A percentile compares a stretch with the other conserved stretches of the same genome.
phyloP scores from a whole-genome alignment of 2,797 vertebrate genomes.

The Intellagama lesueurii region DNA sequence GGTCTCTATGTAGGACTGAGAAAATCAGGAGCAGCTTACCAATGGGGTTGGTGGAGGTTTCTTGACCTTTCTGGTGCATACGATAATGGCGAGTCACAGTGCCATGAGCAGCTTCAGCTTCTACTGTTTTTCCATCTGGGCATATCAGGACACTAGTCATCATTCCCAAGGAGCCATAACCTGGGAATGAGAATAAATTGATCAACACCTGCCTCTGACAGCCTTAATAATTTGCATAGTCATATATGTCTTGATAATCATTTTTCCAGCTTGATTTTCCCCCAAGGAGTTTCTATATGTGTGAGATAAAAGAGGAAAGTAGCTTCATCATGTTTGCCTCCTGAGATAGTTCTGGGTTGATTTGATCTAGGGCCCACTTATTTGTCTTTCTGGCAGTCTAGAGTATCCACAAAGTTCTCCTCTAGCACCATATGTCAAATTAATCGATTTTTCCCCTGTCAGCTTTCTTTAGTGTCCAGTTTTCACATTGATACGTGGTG shows the following conservation, averaged over 20 bases:
- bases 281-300: too few species aligned
- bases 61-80: slow-evolving; percentile 94
- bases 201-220: neutral
- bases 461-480: too few species aligned
- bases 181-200: slow-evolving; percentile 70
- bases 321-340: too few species aligned
- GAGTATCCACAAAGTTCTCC: too few species aligned
- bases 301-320: neutral
- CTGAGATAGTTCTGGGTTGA: too few species aligned
- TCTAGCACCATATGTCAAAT: too few species aligned
- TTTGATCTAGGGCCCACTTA: too few species aligned
- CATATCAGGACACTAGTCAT: slow-evolving; percentile 98
- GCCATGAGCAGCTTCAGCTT: slow-evolving; percentile 96
- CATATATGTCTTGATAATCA: neutral
- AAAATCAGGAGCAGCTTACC: slow-evolving; percentile 78
- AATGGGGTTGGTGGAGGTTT: slow-evolving; percentile 98
- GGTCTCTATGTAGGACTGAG: neutral
- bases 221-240: neutral
- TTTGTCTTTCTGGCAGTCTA: too few species aligned
- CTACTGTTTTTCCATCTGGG: slow-evolving; percentile 95
- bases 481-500: too few species aligned
- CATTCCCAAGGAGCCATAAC: slow-evolving; percentile 98
- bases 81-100: slow-evolving; percentile 97
- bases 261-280: too few species aligned
- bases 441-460: too few species aligned